Evolutionary conservation across 1,140 invertebrate species (phyloP).

Genomic region (Bombus consobrinus): DNA sequence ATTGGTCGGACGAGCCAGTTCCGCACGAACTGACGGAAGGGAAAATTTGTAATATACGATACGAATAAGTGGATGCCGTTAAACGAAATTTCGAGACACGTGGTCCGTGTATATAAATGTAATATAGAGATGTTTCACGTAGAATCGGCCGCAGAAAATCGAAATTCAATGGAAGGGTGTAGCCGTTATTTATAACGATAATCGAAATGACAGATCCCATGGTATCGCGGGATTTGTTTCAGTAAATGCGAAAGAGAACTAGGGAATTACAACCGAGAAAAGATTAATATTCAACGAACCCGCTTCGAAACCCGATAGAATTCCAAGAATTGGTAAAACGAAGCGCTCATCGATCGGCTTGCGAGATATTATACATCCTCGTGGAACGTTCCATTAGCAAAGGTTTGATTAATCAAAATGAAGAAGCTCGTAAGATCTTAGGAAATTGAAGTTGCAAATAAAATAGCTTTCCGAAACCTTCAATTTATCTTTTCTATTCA

Average conservation of each 20-base stretch:
- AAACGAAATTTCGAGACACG: not conserved
- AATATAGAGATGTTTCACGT: not conserved
- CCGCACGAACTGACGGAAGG: not conserved
- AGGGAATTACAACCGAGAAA: not conserved
- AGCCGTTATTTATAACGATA: not conserved
- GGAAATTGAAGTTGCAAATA: not conserved
- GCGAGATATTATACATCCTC: not conserved
- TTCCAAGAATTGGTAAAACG: not conserved
- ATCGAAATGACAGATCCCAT: not conserved
- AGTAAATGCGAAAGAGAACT: not conserved
- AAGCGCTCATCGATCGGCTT: not conserved
- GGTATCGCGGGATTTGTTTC: not conserved
- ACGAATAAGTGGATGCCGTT: not conserved
- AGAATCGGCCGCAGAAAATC: not conserved
- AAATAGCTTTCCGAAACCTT: no score
- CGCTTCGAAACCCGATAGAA: not conserved
- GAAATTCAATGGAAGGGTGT: not conserved
- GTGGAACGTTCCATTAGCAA: not conserved
- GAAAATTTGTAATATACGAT: not conserved
- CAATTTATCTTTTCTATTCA: no score
- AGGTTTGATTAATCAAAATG: slow-evolving; percentile 31
- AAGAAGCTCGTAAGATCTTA: not conserved
- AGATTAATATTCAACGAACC: slow-evolving; percentile 29
- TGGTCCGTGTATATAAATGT: no score
- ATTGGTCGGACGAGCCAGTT: not conserved